These are phyloP conservation scores for Tilapia sparmanii DNA, from an alignment of 2,113 vertebrate species.

Conservation along the genomic window DNA sequence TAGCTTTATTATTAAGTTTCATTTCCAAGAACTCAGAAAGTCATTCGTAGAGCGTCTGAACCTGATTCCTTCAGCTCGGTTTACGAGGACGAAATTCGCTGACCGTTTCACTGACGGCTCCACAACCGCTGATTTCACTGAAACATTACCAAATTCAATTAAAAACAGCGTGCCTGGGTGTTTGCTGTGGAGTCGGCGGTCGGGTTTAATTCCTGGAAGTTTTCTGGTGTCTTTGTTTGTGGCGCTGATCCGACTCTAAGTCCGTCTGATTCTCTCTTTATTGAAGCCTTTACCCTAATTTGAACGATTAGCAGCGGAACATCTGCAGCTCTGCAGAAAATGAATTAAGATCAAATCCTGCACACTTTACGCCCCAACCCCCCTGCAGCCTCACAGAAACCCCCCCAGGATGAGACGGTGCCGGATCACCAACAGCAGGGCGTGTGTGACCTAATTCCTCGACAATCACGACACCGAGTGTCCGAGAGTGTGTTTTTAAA, in stretches of 20 bases:
- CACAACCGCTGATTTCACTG: not conserved
- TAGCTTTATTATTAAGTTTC: not conserved
- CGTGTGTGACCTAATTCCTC: constrained; percentile 49
- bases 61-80: not conserved
- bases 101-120: not conserved
- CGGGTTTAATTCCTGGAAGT: not conserved
- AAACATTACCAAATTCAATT: not conserved
- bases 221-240: not conserved
- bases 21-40: not conserved
- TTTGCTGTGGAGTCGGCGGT: not conserved
- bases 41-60: not conserved
- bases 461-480: constrained; percentile 6
- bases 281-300: constrained; percentile 33
- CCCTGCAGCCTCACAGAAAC: not conserved
- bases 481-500: not conserved
- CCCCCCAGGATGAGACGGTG: not conserved
- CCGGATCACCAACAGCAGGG: constrained; percentile 12
- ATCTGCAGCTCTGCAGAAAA: constrained; percentile 46
- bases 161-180: not conserved
- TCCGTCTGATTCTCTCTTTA: constrained; percentile 27
- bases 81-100: not conserved
- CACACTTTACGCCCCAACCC: not conserved
- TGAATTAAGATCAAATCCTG: constrained; percentile 49
- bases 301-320: constrained; percentile 42
- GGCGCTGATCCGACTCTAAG: not conserved